Percentiles rank a stretch among this genome's conserved stretches.
phyloP scores from a whole-genome alignment of 2,113 vertebrate species.

The Coptodon rendalli region DNA sequence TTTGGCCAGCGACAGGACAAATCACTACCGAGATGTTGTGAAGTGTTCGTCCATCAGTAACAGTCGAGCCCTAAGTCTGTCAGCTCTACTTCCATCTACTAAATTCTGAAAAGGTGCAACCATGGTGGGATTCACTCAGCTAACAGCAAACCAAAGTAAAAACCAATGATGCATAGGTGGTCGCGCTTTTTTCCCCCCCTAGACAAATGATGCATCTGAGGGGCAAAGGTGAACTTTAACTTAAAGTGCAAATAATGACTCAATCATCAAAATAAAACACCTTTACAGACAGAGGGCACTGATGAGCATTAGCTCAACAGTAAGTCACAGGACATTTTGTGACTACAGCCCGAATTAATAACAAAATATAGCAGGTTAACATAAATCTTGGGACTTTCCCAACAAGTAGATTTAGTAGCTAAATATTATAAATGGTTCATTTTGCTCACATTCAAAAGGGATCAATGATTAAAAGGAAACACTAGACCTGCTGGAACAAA shows the following conservation, averaged over 20 bases:
- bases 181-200: not conserved
- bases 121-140: not conserved
- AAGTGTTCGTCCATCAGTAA: not conserved
- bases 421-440: not conserved
- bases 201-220: not conserved
- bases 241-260: slow-evolving; percentile 52
- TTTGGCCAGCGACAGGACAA: not conserved
- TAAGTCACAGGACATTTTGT: slow-evolving; percentile 1
- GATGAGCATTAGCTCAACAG: not conserved
- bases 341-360: not conserved
- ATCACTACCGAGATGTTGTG: slow-evolving; percentile 7
- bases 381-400: not conserved
- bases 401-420: not conserved
- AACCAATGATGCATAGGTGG: not conserved
- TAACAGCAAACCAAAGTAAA: not conserved
- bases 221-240: not conserved
- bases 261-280: slow-evolving; percentile 26
- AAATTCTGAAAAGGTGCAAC: not conserved
- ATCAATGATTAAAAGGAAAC: not conserved
- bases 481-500: not conserved
- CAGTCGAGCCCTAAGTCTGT: not conserved
- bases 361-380: slow-evolving; percentile 3
- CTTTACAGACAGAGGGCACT: not conserved
- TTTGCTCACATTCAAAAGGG: slow-evolving; percentile 33
- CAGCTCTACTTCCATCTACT: not conserved